Base-by-base conservation (phyloP, 2,888 invertebrate genomes). In the Dolomedes plantarius region DNA sequence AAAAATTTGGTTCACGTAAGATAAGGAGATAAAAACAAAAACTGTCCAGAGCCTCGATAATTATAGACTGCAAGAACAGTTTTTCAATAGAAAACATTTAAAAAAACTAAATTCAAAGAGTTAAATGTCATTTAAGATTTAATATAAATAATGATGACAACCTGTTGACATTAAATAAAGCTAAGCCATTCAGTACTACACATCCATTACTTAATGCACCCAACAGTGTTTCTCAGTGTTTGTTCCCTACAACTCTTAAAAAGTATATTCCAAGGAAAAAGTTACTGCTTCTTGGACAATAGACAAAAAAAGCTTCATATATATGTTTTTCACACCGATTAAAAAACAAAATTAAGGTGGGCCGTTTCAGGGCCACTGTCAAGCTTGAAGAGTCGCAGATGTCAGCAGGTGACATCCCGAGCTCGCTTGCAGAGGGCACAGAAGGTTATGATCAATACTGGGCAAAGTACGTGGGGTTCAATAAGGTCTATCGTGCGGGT, bases 401-500 rank as follows among this genome's bases (percentile, higher is more conserved):
- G 46, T 50, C 19, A 9, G 11, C 32, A 31, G 32, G 50, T 23
- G 71, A 41, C 75, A 76, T 71, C 64, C 29, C 62, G 31, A 82
- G 73, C 56, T 68, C 56, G 62, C n/a, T 23, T 56, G 56, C 56
- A 23, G 75, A 75, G 68, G 67, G 71, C 64, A 32, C 65, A 27
- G 46, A 71, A 3, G 69, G 81, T 71, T 71, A 82, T 28, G 29
- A 76, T 46, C n/a, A 56, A 56, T 56, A 56, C 5, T 23, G 41
- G 31, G 56, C 28, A 77, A 64, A 76, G 71, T 71, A 72, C 75
- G 69, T 32, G 56, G 74, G 65, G 67, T 74, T 76, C 67, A 73
- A 78, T 78, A 87, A 82, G 87, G 77, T 78, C 78, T 78, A 80
- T 86, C 82, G 67, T 78, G 81, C 72, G 81, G 77, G 68, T 72